Evolutionary conservation across 2,888 invertebrate genomes (phyloP).

Genomic region (Nymphalis urticae): DNA sequence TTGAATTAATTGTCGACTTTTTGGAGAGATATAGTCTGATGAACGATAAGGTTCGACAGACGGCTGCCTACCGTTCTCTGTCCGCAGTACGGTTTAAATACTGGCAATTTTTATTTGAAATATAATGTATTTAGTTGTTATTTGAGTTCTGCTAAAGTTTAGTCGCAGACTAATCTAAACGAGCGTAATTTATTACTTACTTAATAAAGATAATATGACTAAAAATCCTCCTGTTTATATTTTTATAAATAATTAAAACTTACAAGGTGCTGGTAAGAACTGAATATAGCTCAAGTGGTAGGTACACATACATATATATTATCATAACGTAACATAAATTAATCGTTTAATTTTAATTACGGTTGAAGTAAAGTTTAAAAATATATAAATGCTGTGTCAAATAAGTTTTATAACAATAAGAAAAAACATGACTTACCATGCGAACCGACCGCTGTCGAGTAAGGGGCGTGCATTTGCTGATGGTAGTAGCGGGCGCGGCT

Average conservation of each 20-base stretch:
- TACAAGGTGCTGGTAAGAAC: neutral
- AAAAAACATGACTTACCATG: slow-evolving; percentile 68
- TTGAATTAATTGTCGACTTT: slow-evolving; percentile 76
- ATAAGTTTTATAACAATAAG: slow-evolving; percentile 1
- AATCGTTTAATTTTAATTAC: neutral
- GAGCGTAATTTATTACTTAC: slow-evolving; percentile 19
- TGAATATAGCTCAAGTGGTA: no score
- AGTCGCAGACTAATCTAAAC: slow-evolving; percentile 32
- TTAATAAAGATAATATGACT: neutral
- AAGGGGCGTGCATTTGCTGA: slow-evolving; percentile 81
- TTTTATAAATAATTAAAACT: neutral
- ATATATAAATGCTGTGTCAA: neutral
- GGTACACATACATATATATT: no score
- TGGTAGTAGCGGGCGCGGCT: slow-evolving; percentile 81
- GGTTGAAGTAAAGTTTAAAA: no score
- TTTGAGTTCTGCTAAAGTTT: slow-evolving; percentile 32
- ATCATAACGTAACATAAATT: no score
- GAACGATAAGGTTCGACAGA: slow-evolving; percentile 64
- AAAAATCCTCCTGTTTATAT: neutral
- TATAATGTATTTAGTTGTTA: slow-evolving; percentile 38
- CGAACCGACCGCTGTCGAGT: slow-evolving; percentile 78
- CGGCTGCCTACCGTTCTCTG: slow-evolving; percentile 60
- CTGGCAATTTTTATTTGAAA: slow-evolving; percentile 59
- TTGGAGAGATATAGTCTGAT: slow-evolving; percentile 74
- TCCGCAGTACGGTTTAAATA: slow-evolving; percentile 66